Percentiles rank a stretch among this genome's conserved stretches.
Evolutionary conservation across 2,888 invertebrate species (phyloP).

Genomic region (Netelia melanura): DNA sequence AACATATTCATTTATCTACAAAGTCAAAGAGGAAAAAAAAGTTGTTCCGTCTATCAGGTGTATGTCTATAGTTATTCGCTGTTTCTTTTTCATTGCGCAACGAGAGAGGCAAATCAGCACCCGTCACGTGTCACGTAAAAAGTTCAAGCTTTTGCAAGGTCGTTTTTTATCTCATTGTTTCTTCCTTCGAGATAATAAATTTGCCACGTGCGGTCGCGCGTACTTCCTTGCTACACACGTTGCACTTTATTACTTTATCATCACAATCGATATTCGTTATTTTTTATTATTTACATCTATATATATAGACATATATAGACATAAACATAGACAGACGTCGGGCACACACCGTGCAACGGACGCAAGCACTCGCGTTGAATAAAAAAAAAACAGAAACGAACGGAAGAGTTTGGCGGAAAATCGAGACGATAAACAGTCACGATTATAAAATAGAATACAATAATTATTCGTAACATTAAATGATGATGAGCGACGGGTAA

Average conservation of each 20-base stretch:
- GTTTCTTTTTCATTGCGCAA: slow-evolving; percentile 43
- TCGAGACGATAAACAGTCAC: slow-evolving; percentile 30
- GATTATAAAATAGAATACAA: slow-evolving; percentile 51
- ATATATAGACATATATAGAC: slow-evolving; percentile 42
- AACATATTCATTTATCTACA: slow-evolving; percentile 53
- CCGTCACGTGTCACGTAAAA: slow-evolving; percentile 33
- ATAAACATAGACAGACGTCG: slow-evolving; percentile 47
- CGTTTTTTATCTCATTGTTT: not conserved
- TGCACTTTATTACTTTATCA: slow-evolving; percentile 2
- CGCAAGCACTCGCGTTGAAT: slow-evolving; percentile 56
- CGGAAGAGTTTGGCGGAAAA: slow-evolving; percentile 14
- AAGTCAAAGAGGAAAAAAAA: slow-evolving; percentile 34
- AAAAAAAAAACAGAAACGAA: not conserved
- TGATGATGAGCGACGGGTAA: slow-evolving; percentile 50
- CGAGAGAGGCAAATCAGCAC: slow-evolving; percentile 36
- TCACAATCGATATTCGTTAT: slow-evolving; percentile 22
- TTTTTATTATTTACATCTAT: slow-evolving; percentile 22
- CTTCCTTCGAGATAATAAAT: slow-evolving; percentile 13
- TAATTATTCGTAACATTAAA: slow-evolving; percentile 20
- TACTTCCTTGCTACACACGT: slow-evolving; percentile 9
- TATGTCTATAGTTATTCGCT: slow-evolving; percentile 6
- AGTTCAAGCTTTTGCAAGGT: slow-evolving; percentile 39
- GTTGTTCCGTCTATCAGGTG: slow-evolving; percentile 30
- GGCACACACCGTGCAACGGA: slow-evolving; percentile 52
- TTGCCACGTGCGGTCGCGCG: slow-evolving; percentile 17